A percentile compares a stretch with the other conserved stretches of the same genome.
Conservation (phyloP, 2,888 invertebrate genomes). For the Cephus spinipes region DNA sequence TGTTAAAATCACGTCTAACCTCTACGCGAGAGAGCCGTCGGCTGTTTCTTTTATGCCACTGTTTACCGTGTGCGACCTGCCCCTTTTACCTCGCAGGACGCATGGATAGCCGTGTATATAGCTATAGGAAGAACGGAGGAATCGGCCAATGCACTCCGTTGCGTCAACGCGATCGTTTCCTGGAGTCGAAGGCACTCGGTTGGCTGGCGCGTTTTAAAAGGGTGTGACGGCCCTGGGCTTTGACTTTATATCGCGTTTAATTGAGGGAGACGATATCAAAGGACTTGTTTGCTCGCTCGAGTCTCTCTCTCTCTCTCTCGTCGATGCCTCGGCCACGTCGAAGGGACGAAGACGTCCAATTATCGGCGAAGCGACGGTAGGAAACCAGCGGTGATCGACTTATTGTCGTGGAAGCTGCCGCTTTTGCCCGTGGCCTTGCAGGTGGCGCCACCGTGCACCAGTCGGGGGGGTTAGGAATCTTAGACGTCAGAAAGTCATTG, state of each 20-base stretch:
- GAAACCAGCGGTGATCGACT: background rate
- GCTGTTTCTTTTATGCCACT: background rate
- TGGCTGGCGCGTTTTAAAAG: background rate
- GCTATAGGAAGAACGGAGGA: background rate
- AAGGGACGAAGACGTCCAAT: background rate
- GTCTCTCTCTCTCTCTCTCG: background rate
- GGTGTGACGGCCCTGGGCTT: background rate
- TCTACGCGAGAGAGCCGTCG: background rate
- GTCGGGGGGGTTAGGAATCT: background rate
- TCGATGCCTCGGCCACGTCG: background rate
- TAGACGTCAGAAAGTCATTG: background rate
- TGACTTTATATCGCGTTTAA: background rate
- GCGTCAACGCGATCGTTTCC: background rate
- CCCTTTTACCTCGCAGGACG: background rate
- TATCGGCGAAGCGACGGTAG: background rate
- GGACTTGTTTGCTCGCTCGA: background rate
- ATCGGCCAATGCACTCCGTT: background rate
- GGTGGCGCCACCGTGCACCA: background rate
- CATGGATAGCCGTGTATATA: background rate
- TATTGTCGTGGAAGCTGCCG: background rate
- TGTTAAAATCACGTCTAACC: constrained; percentile 23
- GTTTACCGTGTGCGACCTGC: background rate
- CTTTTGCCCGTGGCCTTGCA: background rate
- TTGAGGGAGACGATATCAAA: background rate
- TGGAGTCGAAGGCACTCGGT: background rate